phyloP scores from a whole-genome alignment of 2,113 vertebrate genomes.

The Zonotrichia leucophrys region DNA sequence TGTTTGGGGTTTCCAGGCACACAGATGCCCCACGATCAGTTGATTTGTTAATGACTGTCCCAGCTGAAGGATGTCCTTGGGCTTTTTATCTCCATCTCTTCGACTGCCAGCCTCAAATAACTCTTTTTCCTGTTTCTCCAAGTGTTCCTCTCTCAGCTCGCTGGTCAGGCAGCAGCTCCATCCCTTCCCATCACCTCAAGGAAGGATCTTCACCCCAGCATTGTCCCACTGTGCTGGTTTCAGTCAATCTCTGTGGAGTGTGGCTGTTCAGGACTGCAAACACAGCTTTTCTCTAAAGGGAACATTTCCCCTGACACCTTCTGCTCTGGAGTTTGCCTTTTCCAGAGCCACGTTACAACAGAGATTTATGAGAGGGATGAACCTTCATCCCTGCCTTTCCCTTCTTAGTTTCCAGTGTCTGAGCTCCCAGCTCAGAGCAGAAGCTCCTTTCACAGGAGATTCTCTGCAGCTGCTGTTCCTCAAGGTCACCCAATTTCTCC shows the following conservation, averaged over 20 bases:
- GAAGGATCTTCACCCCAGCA: background rate
- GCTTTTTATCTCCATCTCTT: background rate
- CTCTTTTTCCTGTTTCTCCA: background rate
- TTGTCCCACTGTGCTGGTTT: background rate
- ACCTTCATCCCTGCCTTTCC: background rate
- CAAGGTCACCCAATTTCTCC: constrained; percentile 25
- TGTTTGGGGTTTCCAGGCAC: background rate
- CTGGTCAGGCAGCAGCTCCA: background rate
- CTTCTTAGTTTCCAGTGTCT: background rate
- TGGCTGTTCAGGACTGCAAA: background rate
- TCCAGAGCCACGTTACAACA: background rate
- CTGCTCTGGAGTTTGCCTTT: background rate
- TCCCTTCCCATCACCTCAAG: background rate
- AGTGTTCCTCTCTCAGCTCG: background rate
- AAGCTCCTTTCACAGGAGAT: background rate
- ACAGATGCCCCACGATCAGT: background rate
- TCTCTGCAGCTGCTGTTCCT: background rate
- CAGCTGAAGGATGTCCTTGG: background rate
- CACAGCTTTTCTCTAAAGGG: background rate
- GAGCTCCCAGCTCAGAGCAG: background rate
- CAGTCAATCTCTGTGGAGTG: background rate
- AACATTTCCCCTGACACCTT: background rate
- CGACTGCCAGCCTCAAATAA: background rate
- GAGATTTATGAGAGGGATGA: background rate
- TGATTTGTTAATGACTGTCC: constrained; percentile 25